phyloP scores from a whole-genome alignment of 2,113 vertebrate genomes.

The Engystomops pustulosus region DNA sequence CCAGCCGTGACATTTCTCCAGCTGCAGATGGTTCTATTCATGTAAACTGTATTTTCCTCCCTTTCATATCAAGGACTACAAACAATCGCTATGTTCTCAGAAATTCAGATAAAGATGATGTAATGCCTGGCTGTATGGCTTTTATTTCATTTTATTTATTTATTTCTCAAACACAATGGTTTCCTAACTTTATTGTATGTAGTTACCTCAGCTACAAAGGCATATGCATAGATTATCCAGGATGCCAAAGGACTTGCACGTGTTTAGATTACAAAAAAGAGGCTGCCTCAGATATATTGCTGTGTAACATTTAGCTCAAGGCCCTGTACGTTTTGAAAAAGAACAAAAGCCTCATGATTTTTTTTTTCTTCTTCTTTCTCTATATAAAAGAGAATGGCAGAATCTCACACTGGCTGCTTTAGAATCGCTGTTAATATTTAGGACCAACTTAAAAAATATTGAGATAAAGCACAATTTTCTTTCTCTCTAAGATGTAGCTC shows the following conservation, averaged over 20 bases:
- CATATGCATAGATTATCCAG: conserved; percentile 37
- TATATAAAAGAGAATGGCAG: conserved; percentile 3
- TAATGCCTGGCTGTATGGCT: conserved; percentile 36
- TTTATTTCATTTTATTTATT: conserved; percentile 42
- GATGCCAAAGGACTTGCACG: conserved; percentile 24
- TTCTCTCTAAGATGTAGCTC: background rate
- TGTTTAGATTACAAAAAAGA: conserved; percentile 31
- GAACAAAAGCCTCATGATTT: conserved; percentile 9
- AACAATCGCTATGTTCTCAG: conserved; percentile 22
- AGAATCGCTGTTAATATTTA: conserved; percentile 17
- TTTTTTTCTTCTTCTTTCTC: background rate
- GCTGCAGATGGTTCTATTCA: conserved; percentile 38
- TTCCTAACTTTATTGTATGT: conserved; percentile 41
- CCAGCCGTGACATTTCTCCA: conserved; percentile 1
- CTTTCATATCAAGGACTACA: conserved; percentile 26
- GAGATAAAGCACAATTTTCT: background rate
- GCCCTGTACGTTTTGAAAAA: conserved; percentile 3
- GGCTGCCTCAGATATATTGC: conserved; percentile 28
- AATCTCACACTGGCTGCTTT: background rate
- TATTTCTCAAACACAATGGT: conserved; percentile 13
- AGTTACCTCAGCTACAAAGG: conserved; percentile 37
- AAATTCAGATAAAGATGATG: conserved; percentile 43
- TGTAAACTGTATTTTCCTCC: background rate
- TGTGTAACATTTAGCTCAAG: conserved; percentile 35
- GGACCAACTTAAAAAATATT: background rate